Base-by-base conservation (phyloP, 2,113 vertebrate species). In the Ranitomeya imitator region DNA sequence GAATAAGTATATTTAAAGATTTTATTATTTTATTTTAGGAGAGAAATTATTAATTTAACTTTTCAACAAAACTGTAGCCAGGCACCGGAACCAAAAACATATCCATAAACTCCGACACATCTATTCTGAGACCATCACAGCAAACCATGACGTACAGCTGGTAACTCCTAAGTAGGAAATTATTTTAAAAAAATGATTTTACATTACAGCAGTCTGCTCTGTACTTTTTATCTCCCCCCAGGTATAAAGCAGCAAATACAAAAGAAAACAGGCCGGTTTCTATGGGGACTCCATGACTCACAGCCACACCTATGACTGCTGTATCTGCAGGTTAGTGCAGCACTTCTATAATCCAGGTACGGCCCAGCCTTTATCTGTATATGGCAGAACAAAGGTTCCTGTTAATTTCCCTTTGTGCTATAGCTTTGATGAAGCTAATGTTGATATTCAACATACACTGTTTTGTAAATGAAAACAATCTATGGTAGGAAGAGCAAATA, bases 181-280 rank as follows among this genome's bases (percentile, higher is more conserved):
- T 8, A 23, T 79, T 57, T n/a, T 45, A 55, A 26, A 7, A 31
- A 37, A 76, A 51, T 76, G 37, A 52, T 52, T 76, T 51, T 51
- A 76, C 45, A 21, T 19, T 52, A 52, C 18, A 1, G 45, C 31
- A 19, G 55, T 18, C 26, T 18, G 23, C 31, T 80, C 10, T 57
- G n/a, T 26, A 31, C 8, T 31, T 85, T 85, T 55, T 15, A 21
- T 69, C 65, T 6, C 67, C 78, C 63, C 26, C 16, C 73, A 88
- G 86, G 67, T 88, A 82, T 45, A 83, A 71, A 82, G 26, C 57
- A 76, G 54, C 9, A 13, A 74, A 31, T 88, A 83, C 79, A 88
- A 60, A 86, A 73, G 78, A 88, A 83, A 88, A 88, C 86, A 88
- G 79, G 9, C 86, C 31, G 54, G 86, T 88, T 82, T 51, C 79